These are phyloP conservation scores for Ophion slaviceki DNA, from an alignment of 2,888 invertebrate genomes.

Conservation along the genomic window DNA sequence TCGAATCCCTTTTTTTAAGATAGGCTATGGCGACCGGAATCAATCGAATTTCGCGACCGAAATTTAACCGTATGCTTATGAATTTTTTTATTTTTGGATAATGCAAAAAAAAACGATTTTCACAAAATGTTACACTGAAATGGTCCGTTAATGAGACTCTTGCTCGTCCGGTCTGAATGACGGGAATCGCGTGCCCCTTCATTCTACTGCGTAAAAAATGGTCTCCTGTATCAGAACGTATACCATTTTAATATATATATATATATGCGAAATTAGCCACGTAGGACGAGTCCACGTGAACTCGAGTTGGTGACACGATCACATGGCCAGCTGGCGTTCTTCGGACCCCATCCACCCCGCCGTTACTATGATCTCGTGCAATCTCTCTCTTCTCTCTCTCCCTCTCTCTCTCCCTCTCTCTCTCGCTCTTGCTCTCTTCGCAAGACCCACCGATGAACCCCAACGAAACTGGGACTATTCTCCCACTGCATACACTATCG, in stretches of 20 bases:
- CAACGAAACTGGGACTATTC: slow-evolving; percentile 48
- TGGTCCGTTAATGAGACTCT: background rate
- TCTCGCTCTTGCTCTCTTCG: slow-evolving; percentile 14
- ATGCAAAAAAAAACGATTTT: too few relatives aligned
- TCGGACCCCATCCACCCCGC: slow-evolving; percentile 60
- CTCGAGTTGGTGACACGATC: slow-evolving; percentile 54
- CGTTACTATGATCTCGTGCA: slow-evolving; percentile 33
- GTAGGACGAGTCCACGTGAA: slow-evolving; percentile 43
- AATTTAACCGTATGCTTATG: too few relatives aligned
- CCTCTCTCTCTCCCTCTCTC: slow-evolving; percentile 8
- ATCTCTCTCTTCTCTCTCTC: slow-evolving; percentile 28
- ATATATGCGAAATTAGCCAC: slow-evolving; percentile 2
- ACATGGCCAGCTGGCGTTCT: slow-evolving; percentile 66
- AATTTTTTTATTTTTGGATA: too few relatives aligned
- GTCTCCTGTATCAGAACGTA: slow-evolving; percentile 1
- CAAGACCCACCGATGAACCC: slow-evolving; percentile 43
- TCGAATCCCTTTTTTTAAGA: too few relatives aligned
- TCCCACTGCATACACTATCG: slow-evolving; percentile 22
- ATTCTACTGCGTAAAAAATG: slow-evolving; percentile 44
- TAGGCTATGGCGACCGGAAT: too few relatives aligned
- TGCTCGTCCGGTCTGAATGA: background rate
- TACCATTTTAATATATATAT: slow-evolving; percentile 8
- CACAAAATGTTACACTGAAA: too few relatives aligned
- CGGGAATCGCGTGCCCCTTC: slow-evolving; percentile 38
- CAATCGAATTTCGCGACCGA: too few relatives aligned